Conservation (phyloP, 2,113 vertebrate species). For the Pardalotus punctatus region DNA sequence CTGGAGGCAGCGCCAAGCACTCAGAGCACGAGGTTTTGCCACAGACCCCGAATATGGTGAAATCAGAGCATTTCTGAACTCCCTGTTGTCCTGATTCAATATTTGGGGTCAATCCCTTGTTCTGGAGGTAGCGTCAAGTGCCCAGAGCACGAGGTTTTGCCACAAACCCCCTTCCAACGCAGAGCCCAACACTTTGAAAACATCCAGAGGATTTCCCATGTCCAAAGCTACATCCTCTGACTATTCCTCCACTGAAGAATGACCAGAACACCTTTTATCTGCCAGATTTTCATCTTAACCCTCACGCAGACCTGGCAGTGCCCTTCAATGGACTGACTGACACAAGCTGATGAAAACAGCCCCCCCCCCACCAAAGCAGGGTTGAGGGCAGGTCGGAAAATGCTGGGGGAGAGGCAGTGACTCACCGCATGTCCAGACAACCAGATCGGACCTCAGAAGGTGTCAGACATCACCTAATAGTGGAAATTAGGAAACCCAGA, state of each 20-base stretch:
- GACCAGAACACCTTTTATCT: background rate
- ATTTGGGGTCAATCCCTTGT: background rate
- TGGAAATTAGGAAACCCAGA: conserved; percentile 68
- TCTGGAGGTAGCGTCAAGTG: background rate
- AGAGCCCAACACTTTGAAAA: background rate
- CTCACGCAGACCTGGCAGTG: background rate
- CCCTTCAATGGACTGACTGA: background rate
- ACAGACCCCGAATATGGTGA: background rate
- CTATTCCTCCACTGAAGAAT: background rate
- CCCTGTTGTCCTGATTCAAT: background rate
- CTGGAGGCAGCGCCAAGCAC: background rate
- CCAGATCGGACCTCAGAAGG: conserved; percentile 34
- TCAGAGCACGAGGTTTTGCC: background rate
- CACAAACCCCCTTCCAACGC: background rate
- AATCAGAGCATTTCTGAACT: background rate
- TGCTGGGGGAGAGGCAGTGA: conserved; percentile 25
- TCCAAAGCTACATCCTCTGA: background rate
- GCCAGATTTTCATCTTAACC: background rate
- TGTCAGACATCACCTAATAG: conserved; percentile 76
- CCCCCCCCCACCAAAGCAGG: background rate
- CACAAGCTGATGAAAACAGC: background rate
- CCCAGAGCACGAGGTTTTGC: background rate
- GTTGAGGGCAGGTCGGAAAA: conserved; percentile 20
- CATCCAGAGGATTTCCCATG: background rate
- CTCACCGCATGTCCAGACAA: conserved; percentile 63